A percentile compares a stretch with the other conserved stretches of the same genome.
phyloP scores from a whole-genome alignment of 2,797 vertebrate genomes.

The Tympanoctomys barrerae region DNA sequence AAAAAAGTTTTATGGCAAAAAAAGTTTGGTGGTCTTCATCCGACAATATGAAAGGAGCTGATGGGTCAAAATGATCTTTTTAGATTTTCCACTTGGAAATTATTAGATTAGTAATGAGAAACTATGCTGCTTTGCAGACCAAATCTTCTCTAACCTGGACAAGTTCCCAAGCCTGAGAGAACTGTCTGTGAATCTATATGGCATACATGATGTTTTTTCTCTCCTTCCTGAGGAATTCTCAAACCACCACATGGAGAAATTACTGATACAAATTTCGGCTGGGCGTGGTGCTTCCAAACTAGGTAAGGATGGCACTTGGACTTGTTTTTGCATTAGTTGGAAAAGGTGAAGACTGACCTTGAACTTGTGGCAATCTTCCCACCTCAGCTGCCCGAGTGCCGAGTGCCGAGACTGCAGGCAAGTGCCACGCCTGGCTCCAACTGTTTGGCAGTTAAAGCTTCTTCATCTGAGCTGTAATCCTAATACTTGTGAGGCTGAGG shows the following conservation, averaged over 20 bases:
- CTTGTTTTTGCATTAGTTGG: constrained; percentile 1
- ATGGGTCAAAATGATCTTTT: constrained; percentile 33
- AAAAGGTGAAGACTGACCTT: background rate
- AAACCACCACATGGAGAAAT: constrained; percentile 61
- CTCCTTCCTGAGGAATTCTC: constrained; percentile 50
- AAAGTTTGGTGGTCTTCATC: background rate
- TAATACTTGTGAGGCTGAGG: background rate
- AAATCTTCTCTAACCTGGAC: constrained; percentile 63
- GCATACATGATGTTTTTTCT: background rate
- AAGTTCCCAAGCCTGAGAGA: constrained; percentile 69
- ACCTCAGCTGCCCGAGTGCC: background rate
- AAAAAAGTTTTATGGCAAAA: background rate
- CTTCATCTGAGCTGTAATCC: background rate
- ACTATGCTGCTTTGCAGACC: constrained; percentile 49
- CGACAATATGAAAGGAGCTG: constrained; percentile 5
- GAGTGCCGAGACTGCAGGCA: background rate
- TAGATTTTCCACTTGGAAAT: background rate
- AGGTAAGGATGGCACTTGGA: constrained; percentile 59
- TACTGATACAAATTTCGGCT: constrained; percentile 4
- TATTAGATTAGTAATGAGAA: background rate
- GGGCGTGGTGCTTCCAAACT: constrained; percentile 56
- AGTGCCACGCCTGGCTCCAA: background rate
- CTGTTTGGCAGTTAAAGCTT: background rate
- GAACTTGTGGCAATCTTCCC: background rate
- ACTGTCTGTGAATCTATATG: constrained; percentile 47